Evolutionary conservation across 1,140 invertebrate species (phyloP).

Genomic region (Phortica variegata): DNA sequence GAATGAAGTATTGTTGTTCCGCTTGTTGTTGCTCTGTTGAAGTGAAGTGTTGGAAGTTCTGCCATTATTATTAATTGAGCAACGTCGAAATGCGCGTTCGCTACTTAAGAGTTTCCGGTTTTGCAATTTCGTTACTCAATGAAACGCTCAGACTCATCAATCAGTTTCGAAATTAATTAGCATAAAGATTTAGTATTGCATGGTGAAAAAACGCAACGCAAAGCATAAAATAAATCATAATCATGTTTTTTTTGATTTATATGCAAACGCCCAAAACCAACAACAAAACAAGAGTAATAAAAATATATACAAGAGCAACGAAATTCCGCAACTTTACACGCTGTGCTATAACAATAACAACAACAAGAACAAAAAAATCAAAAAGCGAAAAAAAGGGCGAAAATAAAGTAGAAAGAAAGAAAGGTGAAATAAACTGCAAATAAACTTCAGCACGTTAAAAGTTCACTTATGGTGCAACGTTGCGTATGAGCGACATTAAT

Average conservation of each 20-base stretch:
- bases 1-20: too few species aligned
- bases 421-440: background rate
- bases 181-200: slow-evolving; percentile 39
- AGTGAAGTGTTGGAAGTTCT: too few species aligned
- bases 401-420: slow-evolving; percentile 3
- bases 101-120: too few species aligned
- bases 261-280: background rate
- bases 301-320: too few species aligned
- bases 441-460: slow-evolving; percentile 4
- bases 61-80: too few species aligned
- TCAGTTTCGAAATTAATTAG: slow-evolving; percentile 39
- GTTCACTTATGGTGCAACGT: slow-evolving; percentile 22
- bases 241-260: slow-evolving; percentile 35
- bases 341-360: too few species aligned
- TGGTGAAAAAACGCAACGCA: slow-evolving; percentile 33
- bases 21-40: too few species aligned
- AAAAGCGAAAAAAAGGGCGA: slow-evolving; percentile 2
- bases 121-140: slow-evolving; percentile 29
- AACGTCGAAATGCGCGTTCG: too few species aligned
- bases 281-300: too few species aligned
- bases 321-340: slow-evolving; percentile 2
- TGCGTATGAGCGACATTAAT: slow-evolving; percentile 49
- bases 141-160: slow-evolving; percentile 33
- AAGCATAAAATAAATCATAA: background rate
- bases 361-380: too few species aligned